Percentiles rank a stretch among this genome's conserved stretches.
These are phyloP conservation scores for Columba livia DNA, from an alignment of 2,113 vertebrate species.

Conservation along the genomic window DNA sequence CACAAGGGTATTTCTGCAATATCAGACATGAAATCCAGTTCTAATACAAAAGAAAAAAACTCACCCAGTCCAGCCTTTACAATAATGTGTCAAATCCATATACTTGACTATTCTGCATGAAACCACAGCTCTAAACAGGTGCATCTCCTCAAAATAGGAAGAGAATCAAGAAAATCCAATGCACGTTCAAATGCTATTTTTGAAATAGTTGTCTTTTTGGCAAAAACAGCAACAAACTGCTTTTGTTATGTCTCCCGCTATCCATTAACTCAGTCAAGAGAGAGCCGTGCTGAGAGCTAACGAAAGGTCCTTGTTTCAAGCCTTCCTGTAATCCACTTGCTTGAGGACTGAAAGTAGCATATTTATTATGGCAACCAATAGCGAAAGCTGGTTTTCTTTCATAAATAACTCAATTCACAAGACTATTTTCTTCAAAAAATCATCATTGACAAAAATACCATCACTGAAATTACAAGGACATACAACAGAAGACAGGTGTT, in stretches of 20 bases:
- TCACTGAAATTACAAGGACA: not conserved
- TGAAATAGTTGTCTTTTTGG: conserved; percentile 15
- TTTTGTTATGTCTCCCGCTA: conserved; percentile 10
- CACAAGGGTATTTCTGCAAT: not conserved
- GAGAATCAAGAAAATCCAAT: conserved; percentile 14
- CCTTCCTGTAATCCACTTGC: not conserved
- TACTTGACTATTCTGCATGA: not conserved
- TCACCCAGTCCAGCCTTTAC: not conserved
- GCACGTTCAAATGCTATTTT: not conserved
- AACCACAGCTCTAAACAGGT: not conserved
- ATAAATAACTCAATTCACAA: not conserved
- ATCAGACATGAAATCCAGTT: not conserved
- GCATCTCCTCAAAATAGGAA: not conserved
- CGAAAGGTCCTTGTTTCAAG: not conserved
- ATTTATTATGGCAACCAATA: not conserved
- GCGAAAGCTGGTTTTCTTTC: conserved; percentile 16
- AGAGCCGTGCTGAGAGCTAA: not conserved
- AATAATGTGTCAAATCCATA: not conserved
- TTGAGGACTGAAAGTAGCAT: not conserved
- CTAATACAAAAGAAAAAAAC: not conserved
- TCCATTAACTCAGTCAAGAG: not conserved
- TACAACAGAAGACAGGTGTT: conserved; percentile 46
- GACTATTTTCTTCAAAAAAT: not conserved
- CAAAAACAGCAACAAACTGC: not conserved
- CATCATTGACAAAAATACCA: not conserved